Evolutionary conservation across 2,113 vertebrate genomes (phyloP).

Genomic region (Ictidomys tridecemlineatus): DNA sequence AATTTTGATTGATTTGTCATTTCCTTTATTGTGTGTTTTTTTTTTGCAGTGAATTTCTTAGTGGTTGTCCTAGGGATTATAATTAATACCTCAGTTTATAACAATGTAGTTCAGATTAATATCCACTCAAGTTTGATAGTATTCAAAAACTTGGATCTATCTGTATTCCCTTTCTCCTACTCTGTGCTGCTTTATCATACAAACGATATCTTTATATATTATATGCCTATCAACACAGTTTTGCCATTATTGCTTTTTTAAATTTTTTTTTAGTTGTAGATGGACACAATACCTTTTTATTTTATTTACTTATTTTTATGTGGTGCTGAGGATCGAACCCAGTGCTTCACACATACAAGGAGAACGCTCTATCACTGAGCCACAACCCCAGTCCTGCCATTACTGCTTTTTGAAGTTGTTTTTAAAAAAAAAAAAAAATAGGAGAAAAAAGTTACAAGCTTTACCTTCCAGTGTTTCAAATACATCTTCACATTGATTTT

Average conservation of each 20-base stretch:
- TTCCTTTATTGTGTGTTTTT: too few species aligned
- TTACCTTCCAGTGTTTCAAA: background rate
- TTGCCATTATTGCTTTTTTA: background rate
- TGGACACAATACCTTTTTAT: too few species aligned
- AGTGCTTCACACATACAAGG: too few species aligned
- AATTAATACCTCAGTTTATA: background rate
- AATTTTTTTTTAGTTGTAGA: too few species aligned
- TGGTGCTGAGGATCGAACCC: too few species aligned
- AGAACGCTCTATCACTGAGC: too few species aligned
- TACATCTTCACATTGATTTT: background rate
- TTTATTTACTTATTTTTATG: too few species aligned
- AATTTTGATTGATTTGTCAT: background rate
- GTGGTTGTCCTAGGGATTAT: background rate
- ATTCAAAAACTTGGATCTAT: background rate
- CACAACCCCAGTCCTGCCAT: too few species aligned
- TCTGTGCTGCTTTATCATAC: background rate
- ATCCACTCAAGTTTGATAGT: background rate
- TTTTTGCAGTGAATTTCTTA: background rate
- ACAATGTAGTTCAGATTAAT: background rate
- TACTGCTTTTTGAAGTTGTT: background rate
- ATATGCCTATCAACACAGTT: background rate
- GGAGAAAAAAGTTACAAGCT: background rate
- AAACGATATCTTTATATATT: background rate
- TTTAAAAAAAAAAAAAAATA: conserved; percentile 42
- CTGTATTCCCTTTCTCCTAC: background rate